Evolutionary conservation across 2,888 invertebrate species (phyloP).

Genomic region (Pollenia angustigena): DNA sequence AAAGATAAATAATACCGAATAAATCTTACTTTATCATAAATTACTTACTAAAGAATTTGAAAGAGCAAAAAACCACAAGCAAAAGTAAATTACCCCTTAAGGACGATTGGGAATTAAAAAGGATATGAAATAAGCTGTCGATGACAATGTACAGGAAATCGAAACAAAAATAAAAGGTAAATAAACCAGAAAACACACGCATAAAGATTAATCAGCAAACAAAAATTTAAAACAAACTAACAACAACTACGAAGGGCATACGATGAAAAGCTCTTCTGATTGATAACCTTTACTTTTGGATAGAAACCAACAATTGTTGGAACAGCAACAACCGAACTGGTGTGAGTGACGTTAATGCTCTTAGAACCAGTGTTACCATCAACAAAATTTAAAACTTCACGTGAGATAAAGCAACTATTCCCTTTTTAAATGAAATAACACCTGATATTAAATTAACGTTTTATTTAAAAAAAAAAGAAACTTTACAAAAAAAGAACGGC

Average conservation of each 20-base stretch:
- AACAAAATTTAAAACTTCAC: too few relatives aligned
- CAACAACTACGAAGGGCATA: not conserved
- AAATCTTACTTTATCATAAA: not conserved
- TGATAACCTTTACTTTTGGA: conserved; percentile 19
- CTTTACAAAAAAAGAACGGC: not conserved
- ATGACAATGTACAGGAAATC: not conserved
- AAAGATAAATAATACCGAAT: conserved; percentile 25
- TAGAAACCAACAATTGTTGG: not conserved
- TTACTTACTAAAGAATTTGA: not conserved
- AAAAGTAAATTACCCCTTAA: conserved; percentile 12
- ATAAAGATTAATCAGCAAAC: conserved; percentile 1
- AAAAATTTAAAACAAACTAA: not conserved
- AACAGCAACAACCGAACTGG: not conserved
- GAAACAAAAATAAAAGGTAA: not conserved
- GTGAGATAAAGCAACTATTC: too few relatives aligned
- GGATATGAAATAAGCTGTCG: not conserved
- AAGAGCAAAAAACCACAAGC: conserved; percentile 18
- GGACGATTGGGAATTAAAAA: conserved; percentile 25
- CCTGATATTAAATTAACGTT: too few relatives aligned
- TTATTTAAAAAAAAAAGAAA: not conserved
- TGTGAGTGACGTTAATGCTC: not conserved
- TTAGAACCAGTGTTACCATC: too few relatives aligned
- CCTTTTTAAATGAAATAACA: too few relatives aligned
- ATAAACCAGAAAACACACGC: not conserved
- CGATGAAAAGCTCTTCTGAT: not conserved